Base-by-base conservation (phyloP, 2,888 invertebrate species). In the Lasioglossum villosulum region DNA sequence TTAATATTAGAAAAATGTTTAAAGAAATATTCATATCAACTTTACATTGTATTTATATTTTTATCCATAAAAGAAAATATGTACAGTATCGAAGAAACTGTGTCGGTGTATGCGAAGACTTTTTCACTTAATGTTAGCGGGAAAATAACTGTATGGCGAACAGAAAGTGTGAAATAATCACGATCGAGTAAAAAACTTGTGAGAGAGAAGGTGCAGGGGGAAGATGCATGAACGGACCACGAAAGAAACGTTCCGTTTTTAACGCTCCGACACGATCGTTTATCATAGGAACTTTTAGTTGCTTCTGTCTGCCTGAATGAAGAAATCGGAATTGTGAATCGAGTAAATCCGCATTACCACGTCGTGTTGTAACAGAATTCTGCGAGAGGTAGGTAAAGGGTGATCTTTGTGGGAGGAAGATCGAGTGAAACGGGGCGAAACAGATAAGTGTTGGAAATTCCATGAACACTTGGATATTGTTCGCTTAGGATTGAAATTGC, bases 281-380 rank as follows among this genome's bases (percentile, higher is more conserved):
- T 92, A 91, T 93, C 92, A 92, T 92, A 86, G 86, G 66, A 77
- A 80, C 75, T 76, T 78, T 73, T 66, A 84, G 87, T 86, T 84
- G 88, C 86, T 90, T 87, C 86, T 89, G 90, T 91, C 91, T 88
- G 88, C 91, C 91, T 90, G 90, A 90, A 89, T 89, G 86, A 85
- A 81, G 73, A 59, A 80, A 82, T 78, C 82, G 82, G 75, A 80
- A 75, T 86, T 83, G 80, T 79, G 86, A 90, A 84, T 89, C 88
- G 82, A 83, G 87, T 86, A 87, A 89, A 89, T 89, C 89, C 86
- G 84, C 84, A 82, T 88, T 87, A 87, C 88, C 75, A 23, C 48
- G 75, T 23, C 75, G 81, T 78, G 56, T 66, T 75, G 72, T 63
- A 78, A 75, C 45, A 52, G 30, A 72, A 52, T 78, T 63, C 52